Base-by-base conservation (phyloP, 1,140 invertebrate genomes). In the Formica exsecta region DNA sequence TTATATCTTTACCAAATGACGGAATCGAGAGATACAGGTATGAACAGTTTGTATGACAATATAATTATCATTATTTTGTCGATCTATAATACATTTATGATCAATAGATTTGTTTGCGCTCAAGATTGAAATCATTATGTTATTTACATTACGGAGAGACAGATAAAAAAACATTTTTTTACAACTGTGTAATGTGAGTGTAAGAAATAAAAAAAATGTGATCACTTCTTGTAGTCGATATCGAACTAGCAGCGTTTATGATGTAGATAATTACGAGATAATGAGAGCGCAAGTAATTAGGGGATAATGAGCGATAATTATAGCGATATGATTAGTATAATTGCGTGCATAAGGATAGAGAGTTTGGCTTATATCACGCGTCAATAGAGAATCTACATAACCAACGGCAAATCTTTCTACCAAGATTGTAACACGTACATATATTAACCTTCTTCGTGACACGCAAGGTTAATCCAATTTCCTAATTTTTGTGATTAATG, bases 401-500 rank as follows among this genome's bases (percentile, higher is more conserved):
- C 38, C 11, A 36, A 36, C 8, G 44, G 44, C 29, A 41, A 74
- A 66, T 65, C 19, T 51, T 65, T 8, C 41, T 9, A 7, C 57
- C 19, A 68, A 54, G 64, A 68, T 19, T n/a, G 59, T 25, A n/a
- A 64, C 38, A 64, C 6, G 16, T 61, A 64, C 6, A 8, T 61
- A 48, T 68, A 54, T 44, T 59, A 75, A 85, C 75, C 81, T 77
- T 87, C 59, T 41, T 9, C 59, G 8, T 4, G 16, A 41, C 71
- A 41, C 22, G 66, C 90, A 92, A 93, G 92, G 92, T 90, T 89
- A 90, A 92, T 87, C 38, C 84, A 91, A 92, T 93, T 91, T 91
- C 85, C 85, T 88, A 92, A 92, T 92, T 92, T 91, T 79, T 91
- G 76, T 83, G 90, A 92, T 91, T 89, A 91, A 88, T 91, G 41